Conservation (phyloP, 2,113 vertebrate genomes). For the Varanus komodoensis region DNA sequence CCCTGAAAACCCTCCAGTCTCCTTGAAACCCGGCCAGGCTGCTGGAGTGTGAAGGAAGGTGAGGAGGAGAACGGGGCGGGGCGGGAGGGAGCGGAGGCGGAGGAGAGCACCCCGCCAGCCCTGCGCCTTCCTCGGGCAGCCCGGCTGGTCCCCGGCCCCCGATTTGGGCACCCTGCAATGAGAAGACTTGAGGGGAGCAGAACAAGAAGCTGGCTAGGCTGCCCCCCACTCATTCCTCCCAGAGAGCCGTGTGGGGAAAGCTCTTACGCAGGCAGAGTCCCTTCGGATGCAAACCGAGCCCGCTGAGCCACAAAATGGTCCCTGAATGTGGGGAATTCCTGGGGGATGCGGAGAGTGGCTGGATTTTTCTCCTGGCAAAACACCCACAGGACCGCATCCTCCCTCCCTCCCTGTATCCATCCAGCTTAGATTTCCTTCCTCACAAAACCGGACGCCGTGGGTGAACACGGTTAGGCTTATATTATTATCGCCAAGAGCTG, state of each 20-base stretch:
- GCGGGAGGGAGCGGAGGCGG: not conserved
- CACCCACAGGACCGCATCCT: too few relatives aligned
- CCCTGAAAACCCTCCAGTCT: constrained; percentile 12
- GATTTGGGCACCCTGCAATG: not conserved
- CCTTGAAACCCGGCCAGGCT: not conserved
- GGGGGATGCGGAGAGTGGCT: too few relatives aligned
- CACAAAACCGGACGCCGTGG: not conserved
- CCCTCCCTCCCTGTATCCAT: too few relatives aligned
- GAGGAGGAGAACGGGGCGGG: not conserved
- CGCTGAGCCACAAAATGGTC: too few relatives aligned
- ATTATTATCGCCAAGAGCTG: too few relatives aligned
- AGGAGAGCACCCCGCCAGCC: not conserved
- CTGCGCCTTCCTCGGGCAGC: not conserved
- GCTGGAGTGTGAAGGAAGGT: constrained; percentile 15
- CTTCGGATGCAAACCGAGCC: too few relatives aligned
- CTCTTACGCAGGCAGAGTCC: too few relatives aligned
- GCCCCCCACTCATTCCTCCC: too few relatives aligned
- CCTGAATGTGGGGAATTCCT: too few relatives aligned
- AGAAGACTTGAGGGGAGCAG: not conserved
- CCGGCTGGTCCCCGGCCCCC: not conserved
- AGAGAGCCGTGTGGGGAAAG: too few relatives aligned
- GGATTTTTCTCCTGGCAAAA: too few relatives aligned
- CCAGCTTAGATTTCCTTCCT: not conserved
- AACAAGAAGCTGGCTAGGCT: not conserved
- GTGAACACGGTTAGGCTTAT: not conserved